Conservation (phyloP, 2,797 vertebrate species). For the Cottoperca gobio region DNA sequence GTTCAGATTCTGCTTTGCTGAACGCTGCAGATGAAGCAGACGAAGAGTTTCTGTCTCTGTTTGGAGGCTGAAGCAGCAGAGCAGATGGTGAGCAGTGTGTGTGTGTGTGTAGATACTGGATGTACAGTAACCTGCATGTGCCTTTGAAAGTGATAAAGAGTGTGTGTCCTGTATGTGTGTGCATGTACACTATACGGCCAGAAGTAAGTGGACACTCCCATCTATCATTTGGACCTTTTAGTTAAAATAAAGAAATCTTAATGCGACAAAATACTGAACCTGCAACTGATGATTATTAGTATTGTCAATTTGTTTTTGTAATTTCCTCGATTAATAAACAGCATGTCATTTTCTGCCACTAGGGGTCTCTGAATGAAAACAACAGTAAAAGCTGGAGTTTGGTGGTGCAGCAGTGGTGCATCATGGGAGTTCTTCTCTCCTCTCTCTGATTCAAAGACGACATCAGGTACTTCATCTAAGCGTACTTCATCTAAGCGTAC, state of each 20-base stretch:
- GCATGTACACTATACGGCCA: not conserved
- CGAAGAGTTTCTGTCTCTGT: conserved; percentile 38
- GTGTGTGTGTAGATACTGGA: conserved; percentile 16
- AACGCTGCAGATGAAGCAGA: conserved; percentile 55
- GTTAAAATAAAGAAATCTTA: not conserved
- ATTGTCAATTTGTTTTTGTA: not conserved
- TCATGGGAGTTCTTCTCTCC: no score
- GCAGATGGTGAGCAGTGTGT: conserved; percentile 68
- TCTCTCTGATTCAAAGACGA: no score
- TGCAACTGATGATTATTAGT: not conserved
- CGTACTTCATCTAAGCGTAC: no score
- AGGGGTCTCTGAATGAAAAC: no score
- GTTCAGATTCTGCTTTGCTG: not conserved
- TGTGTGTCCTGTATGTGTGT: conserved; percentile 16
- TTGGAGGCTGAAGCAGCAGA: conserved; percentile 59
- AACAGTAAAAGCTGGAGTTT: no score
- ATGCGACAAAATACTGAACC: not conserved
- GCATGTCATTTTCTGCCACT: no score
- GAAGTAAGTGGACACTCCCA: not conserved
- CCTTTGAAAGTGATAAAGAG: conserved; percentile 19
- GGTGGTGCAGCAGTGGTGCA: no score
- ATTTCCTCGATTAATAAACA: no score
- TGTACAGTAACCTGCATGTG: conserved; percentile 25
- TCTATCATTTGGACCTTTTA: not conserved
- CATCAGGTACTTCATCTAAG: no score